Conservation (phyloP, 2,797 vertebrate genomes). For the Myotis planiceps region DNA sequence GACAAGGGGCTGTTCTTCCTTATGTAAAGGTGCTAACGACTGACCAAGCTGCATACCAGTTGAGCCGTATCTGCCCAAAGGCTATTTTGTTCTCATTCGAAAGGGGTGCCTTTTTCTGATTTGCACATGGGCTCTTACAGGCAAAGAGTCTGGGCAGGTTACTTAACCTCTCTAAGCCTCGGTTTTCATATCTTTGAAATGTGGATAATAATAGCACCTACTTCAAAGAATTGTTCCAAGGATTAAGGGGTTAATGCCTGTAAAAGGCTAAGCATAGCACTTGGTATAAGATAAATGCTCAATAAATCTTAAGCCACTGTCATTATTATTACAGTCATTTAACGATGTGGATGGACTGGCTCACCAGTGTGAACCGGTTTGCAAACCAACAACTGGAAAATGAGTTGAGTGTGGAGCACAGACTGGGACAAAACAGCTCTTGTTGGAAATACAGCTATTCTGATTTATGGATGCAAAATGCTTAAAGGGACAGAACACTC, state of each 20-base stretch:
- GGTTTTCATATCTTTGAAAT: background rate
- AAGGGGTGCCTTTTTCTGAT: background rate
- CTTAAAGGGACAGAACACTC: background rate
- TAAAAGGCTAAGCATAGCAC: background rate
- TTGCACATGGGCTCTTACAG: background rate
- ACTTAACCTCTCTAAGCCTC: background rate
- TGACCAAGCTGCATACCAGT: background rate
- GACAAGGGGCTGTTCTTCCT: background rate
- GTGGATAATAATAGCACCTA: background rate
- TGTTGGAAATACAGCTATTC: background rate
- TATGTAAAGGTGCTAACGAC: background rate
- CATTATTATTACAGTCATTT: background rate
- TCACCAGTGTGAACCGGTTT: background rate
- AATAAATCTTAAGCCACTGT: background rate
- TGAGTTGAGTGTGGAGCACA: background rate
- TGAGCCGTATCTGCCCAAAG: background rate
- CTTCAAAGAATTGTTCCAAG: background rate
- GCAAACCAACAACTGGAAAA: background rate
- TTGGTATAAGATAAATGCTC: background rate
- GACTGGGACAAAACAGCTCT: background rate
- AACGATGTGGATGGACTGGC: background rate
- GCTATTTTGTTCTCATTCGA: background rate
- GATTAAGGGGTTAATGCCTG: background rate
- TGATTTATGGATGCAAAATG: background rate
- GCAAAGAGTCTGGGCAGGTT: background rate